Conservation (phyloP, 1,140 invertebrate genomes). For the Mercenaria mercenaria region DNA sequence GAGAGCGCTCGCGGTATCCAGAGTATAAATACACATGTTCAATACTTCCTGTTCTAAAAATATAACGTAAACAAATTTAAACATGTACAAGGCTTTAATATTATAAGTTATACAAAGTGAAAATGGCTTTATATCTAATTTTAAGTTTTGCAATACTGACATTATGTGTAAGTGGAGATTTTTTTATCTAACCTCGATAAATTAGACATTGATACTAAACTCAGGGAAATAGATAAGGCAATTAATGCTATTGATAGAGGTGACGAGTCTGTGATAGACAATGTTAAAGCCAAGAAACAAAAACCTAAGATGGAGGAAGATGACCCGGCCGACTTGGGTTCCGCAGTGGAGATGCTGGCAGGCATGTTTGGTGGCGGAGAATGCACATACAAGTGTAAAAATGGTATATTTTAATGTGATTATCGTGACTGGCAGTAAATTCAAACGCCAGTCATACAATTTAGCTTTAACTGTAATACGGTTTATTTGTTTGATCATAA, state of each 20-base stretch:
- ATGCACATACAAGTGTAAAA: conserved; percentile 39
- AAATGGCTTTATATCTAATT: background rate
- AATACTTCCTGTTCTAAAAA: background rate
- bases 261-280: background rate
- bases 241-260: background rate
- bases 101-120: no score
- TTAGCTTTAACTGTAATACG: no score
- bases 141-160: background rate
- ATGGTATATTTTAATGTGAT: no score
- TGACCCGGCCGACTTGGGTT: conserved; percentile 1
- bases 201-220: conserved; percentile 41
- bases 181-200: conserved; percentile 53
- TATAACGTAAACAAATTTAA: background rate
- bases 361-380: conserved; percentile 10
- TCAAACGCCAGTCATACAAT: no score
- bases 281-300: background rate
- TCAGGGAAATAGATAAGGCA: conserved; percentile 30
- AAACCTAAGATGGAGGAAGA: background rate
- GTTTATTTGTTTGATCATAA: no score
- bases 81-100: no score
- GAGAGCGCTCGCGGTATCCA: background rate
- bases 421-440: no score
- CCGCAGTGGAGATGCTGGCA: conserved; percentile 11
- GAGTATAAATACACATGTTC: background rate
- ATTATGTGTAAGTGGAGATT: conserved; percentile 16